Evolutionary conservation across 2,888 invertebrate genomes (phyloP).

Genomic region (Ditylenchus weischeri): DNA sequence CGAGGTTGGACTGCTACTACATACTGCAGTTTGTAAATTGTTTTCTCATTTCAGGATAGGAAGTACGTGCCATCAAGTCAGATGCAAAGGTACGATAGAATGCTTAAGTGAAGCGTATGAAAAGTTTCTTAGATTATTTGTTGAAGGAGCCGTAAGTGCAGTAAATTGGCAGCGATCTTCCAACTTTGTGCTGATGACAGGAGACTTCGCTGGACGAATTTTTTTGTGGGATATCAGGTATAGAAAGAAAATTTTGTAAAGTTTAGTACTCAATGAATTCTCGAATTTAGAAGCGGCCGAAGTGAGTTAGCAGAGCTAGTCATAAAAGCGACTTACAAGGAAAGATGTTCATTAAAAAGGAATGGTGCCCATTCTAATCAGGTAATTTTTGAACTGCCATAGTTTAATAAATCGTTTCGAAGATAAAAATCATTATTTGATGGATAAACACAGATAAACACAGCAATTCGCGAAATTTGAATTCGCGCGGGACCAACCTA

Average conservation of each 20-base stretch:
- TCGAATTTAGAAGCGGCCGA: constrained; percentile 13
- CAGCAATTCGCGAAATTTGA: no score
- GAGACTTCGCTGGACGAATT: constrained; percentile 16
- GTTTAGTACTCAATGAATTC: neutral
- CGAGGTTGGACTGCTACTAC: constrained; percentile 10
- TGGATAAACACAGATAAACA: no score
- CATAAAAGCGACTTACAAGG: neutral
- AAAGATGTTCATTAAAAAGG: neutral
- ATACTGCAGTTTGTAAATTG: neutral
- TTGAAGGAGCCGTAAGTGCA: constrained; percentile 9
- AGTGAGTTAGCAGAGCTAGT: constrained; percentile 9
- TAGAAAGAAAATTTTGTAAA: neutral
- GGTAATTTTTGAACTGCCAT: neutral
- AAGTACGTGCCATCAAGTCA: constrained; percentile 18
- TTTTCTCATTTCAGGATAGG: constrained; percentile 11
- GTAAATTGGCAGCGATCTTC: constrained; percentile 16
- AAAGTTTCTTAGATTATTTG: no score
- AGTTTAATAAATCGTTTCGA: no score
- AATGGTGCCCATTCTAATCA: constrained; percentile 12
- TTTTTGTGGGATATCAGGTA: constrained; percentile 25
- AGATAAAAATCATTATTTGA: no score
- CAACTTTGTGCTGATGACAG: constrained; percentile 19
- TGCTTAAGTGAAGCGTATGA: neutral
- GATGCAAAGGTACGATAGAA: constrained; percentile 7
- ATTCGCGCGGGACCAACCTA: no score